These are phyloP conservation scores for Osedax fenrisi DNA, from an alignment of 2,888 invertebrate genomes.

Conservation along the genomic window DNA sequence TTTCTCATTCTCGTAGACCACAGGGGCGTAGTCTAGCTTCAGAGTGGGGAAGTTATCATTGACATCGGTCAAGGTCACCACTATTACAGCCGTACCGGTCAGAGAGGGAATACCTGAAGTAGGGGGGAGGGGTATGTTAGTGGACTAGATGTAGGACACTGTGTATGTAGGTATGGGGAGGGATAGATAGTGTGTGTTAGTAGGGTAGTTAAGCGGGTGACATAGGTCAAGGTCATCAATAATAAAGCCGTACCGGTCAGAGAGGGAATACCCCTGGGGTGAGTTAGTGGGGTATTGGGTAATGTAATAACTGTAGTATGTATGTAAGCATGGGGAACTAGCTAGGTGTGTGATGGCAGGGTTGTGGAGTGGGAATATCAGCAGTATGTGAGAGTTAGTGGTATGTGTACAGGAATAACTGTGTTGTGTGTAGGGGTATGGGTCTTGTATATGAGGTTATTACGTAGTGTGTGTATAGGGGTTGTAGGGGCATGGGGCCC, in stretches of 20 bases:
- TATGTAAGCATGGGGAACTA: too few species aligned
- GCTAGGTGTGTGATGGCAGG: too few species aligned
- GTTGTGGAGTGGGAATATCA: constrained; percentile 95
- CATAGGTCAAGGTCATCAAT: constrained; percentile 79
- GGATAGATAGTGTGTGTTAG: too few species aligned
- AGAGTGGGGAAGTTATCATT: constrained; percentile 96
- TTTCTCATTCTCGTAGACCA: constrained; percentile 37
- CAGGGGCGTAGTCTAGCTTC: constrained; percentile 53
- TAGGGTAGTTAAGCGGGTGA: constrained; percentile 94
- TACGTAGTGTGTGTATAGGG: too few species aligned
- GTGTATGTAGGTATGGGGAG: too few species aligned
- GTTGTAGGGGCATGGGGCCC: too few species aligned
- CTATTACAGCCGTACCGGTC: constrained; percentile 76
- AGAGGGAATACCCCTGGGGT: constrained; percentile 40
- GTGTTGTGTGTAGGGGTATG: too few species aligned
- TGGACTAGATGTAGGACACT: too few species aligned
- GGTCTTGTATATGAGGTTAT: too few species aligned
- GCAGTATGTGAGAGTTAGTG: too few species aligned
- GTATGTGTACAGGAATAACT: too few species aligned
- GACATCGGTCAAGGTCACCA: constrained; percentile 80
- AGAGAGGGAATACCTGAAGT: constrained; percentile 40
- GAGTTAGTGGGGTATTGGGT: not conserved
- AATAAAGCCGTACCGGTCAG: constrained; percentile 73
- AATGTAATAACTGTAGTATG: too few species aligned
- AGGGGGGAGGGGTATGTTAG: not conserved